A percentile compares a stretch with the other conserved stretches of the same genome.
These are phyloP conservation scores for Dermatemys mawii DNA, from an alignment of 2,113 vertebrate species.

Conservation along the genomic window DNA sequence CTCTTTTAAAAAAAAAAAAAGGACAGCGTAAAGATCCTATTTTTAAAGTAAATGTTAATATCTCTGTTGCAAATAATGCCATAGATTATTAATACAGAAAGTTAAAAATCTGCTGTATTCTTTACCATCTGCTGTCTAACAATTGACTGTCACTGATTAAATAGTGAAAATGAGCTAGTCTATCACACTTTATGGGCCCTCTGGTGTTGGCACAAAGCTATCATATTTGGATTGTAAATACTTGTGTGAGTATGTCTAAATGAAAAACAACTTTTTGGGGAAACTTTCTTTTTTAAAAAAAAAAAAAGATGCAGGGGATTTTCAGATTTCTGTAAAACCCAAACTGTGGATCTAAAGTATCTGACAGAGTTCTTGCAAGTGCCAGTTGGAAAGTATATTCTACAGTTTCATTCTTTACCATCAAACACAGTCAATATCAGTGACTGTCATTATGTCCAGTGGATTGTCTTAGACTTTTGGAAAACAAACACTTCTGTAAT, in stretches of 20 bases:
- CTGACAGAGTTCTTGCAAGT: neutral
- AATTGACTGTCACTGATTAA: neutral
- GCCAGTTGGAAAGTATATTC: neutral
- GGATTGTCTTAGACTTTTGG: neutral
- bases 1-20: conserved; percentile 33
- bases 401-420: neutral
- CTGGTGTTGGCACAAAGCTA: neutral
- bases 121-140: neutral
- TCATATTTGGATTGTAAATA: neutral
- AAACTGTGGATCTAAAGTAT: neutral
- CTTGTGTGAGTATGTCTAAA: neutral
- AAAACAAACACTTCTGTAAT: neutral
- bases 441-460: neutral
- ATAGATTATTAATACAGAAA: conserved; percentile 2
- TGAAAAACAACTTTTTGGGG: neutral
- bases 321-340: neutral
- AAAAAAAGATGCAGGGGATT: neutral
- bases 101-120: neutral
- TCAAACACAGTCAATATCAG: neutral
- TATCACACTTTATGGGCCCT: neutral
- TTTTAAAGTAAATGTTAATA: neutral
- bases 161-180: neutral
- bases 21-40: neutral
- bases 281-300: too few relatives aligned
- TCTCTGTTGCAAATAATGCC: conserved; percentile 9